These are phyloP conservation scores for Ormyrus pomaceus DNA, from an alignment of 2,888 invertebrate species.

Conservation along the genomic window DNA sequence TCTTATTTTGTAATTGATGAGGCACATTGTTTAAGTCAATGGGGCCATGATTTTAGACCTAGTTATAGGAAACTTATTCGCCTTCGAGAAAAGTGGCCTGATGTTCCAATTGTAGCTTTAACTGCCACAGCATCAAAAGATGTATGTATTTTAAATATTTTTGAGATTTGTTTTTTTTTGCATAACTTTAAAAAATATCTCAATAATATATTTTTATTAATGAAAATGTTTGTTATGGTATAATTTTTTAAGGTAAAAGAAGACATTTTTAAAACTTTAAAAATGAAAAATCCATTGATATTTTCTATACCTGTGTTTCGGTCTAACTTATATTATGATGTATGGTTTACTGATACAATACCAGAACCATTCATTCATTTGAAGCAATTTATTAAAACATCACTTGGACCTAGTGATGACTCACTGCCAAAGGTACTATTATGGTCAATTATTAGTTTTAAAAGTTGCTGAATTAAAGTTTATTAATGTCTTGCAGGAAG, in stretches of 20 bases:
- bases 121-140: constrained; percentile 94
- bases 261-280: constrained; percentile 88
- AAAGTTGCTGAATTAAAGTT: constrained; percentile 4
- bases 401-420: constrained; percentile 80
- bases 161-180: neutral
- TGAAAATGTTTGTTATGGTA: neutral
- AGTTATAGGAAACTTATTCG: constrained; percentile 93
- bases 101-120: constrained; percentile 89
- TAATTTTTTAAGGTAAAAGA: constrained; percentile 64
- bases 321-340: constrained; percentile 95
- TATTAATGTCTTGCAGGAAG: constrained; percentile 65
- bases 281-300: constrained; percentile 81
- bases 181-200: neutral
- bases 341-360: constrained; percentile 90
- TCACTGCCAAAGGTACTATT: constrained; percentile 59
- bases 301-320: constrained; percentile 95
- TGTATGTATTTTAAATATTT: constrained; percentile 67
- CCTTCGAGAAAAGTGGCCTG: constrained; percentile 80
- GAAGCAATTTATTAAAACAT: constrained; percentile 83
- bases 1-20: constrained; percentile 97
- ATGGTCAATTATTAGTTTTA: neutral
- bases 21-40: constrained; percentile 98
- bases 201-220: constrained; percentile 2
- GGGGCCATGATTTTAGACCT: constrained; percentile 99
- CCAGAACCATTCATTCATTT: constrained; percentile 89